Evolutionary conservation across 2,113 vertebrate genomes (phyloP).

Genomic region (Oryzias celebensis): DNA sequence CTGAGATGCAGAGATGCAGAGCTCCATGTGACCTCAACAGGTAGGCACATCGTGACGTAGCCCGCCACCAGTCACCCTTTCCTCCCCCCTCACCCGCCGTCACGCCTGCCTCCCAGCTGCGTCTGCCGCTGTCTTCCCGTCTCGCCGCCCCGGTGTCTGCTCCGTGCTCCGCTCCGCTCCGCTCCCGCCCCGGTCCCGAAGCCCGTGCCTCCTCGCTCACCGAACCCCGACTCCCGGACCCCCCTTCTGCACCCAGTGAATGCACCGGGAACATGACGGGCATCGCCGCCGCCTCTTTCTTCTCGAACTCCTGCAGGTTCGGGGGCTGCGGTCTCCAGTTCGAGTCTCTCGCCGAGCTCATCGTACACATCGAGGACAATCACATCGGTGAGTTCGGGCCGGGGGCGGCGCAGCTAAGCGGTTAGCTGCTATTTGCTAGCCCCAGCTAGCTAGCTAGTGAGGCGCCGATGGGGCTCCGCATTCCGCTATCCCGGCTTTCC

Average conservation of each 20-base stretch:
- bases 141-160: conserved; percentile 74
- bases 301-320: conserved; percentile 96
- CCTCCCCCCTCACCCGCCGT: conserved; percentile 70
- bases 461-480: conserved; percentile 26
- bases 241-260: conserved; percentile 52
- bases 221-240: conserved; percentile 40
- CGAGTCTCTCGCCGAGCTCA: conserved; percentile 91
- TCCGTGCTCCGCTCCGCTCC: conserved; percentile 66
- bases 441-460: conserved; percentile 49
- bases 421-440: conserved; percentile 44
- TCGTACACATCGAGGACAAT: conserved; percentile 96
- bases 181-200: conserved; percentile 68
- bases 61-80: conserved; percentile 41
- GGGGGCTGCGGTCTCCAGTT: conserved; percentile 95
- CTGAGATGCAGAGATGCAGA: background rate
- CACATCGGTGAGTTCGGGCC: conserved; percentile 82
- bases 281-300: conserved; percentile 97
- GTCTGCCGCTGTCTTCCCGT: conserved; percentile 75
- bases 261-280: conserved; percentile 85
- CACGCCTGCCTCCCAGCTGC: conserved; percentile 70
- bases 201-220: conserved; percentile 51
- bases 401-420: conserved; percentile 28
- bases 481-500: conserved; percentile 60
- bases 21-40: conserved; percentile 54
- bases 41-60: conserved; percentile 72